Conservation (phyloP, 2,113 vertebrate genomes). For the Circaetus cinerascens region DNA sequence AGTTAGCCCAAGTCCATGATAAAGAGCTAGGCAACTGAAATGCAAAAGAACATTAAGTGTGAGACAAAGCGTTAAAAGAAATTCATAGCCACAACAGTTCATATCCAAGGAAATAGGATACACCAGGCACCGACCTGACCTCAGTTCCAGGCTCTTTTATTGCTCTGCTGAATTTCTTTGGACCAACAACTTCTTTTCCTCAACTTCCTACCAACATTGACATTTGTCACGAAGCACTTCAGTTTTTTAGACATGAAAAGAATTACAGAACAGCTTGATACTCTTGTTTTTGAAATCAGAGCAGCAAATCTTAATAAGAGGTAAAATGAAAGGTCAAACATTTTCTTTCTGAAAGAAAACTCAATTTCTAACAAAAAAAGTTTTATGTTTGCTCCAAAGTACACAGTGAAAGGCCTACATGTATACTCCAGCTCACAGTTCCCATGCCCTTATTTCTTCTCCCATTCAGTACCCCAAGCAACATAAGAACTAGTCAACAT, state of each 20-base stretch:
- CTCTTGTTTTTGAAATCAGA: not conserved
- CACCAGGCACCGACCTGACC: not conserved
- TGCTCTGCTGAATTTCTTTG: not conserved
- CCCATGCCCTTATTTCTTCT: not conserved
- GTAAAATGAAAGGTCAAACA: not conserved
- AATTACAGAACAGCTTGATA: not conserved
- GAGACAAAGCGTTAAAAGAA: not conserved
- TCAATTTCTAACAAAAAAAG: not conserved
- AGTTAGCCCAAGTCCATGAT: not conserved
- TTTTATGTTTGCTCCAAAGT: not conserved
- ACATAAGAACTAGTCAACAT: not conserved
- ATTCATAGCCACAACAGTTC: not conserved
- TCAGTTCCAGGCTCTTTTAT: not conserved
- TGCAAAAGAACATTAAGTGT: not conserved
- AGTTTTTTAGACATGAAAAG: not conserved
- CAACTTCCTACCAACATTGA: not conserved
- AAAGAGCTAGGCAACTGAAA: not conserved
- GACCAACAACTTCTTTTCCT: not conserved
- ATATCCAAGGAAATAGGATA: not conserved
- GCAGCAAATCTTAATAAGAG: not conserved
- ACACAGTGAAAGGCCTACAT: not conserved
- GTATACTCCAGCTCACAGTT: not conserved
- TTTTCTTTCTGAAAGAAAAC: not conserved
- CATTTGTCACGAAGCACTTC: accelerated
- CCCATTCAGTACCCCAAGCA: not conserved